A percentile compares a stretch with the other conserved stretches of the same genome.
Conservation (phyloP, 2,888 invertebrate genomes). For the Rotaria sp. region DNA sequence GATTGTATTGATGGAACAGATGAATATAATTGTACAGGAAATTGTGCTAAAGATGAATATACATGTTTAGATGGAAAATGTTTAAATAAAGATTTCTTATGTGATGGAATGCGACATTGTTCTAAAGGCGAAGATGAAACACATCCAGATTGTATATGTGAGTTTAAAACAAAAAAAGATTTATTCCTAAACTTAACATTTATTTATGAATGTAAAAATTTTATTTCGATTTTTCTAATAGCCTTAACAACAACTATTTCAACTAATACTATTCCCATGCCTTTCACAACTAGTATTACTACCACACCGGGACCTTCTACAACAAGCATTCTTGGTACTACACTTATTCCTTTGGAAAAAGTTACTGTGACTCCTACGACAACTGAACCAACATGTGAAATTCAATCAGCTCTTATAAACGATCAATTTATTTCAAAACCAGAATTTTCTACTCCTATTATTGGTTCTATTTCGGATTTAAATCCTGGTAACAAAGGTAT, state of each 20-base stretch:
- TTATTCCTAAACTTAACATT: neutral
- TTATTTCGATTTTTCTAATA: neutral
- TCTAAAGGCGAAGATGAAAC: constrained; percentile 35
- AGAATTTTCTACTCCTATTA: neutral
- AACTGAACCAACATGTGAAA: neutral
- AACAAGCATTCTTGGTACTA: no score
- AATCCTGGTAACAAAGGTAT: neutral
- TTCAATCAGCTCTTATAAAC: neutral
- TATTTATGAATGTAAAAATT: neutral
- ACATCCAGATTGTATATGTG: constrained; percentile 29
- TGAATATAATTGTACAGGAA: constrained; percentile 33
- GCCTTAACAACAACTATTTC: neutral
- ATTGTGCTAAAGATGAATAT: constrained; percentile 32
- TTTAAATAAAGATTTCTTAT: constrained; percentile 29
- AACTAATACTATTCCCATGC: neutral
- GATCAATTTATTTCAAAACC: neutral
- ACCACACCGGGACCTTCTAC: no score
- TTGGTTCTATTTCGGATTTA: neutral
- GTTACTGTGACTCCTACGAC: neutral
- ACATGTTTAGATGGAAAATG: constrained; percentile 36
- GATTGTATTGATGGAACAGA: constrained; percentile 43
- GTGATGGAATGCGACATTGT: constrained; percentile 35
- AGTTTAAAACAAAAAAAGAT: neutral
- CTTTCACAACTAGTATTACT: no score
- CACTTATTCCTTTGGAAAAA: no score